Evolutionary conservation across 2,888 invertebrate species (phyloP), one percentile per base, ranked within the genome.

Genomic region (Hofmannophila pseudospretella): DNA sequence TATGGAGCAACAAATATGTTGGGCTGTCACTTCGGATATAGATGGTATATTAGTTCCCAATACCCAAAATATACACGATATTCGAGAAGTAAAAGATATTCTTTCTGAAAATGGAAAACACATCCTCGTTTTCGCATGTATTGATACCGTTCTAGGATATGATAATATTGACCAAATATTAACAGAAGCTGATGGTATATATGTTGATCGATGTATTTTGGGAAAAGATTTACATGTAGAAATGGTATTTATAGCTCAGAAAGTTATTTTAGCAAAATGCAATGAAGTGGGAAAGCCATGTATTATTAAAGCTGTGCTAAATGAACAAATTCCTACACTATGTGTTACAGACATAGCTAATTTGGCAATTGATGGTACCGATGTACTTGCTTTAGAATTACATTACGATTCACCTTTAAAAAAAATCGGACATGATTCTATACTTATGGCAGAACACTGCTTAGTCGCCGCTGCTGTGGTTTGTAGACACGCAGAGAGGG

Each of bases 331-430:
- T 90, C 77, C 95, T 89, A 55, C 88, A 89, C 44, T 94, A 91
- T 48, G 95, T 92, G 36, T 90, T 90, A 74, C 93, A 11, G 96
- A 97, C 68, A 95, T 97, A n/a, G 96, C 96, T 13, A 97, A 97
- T 74, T 92, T 96, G 7, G 91, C 98, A 28, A 81, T 96, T 12
- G 97, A 97, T 74, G 97, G 97, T 3, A 93, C 92, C 26, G 97
- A 97, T 72, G 96, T 96, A 54, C 91, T 97, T 34, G 89, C 90
- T 75, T 91, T 97, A 89, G 88, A 97, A 64, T 90, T 85, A 16
- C 70, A 81, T 48, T 85, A 80, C 42, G 76, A 82, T 55, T 79
- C 81, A 7, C 84, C 84, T 0, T 47, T 82, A 23, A 74, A 68
- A 35, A 85, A 78, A 48, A 52, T 70, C 43, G 53, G 58, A n/a